A percentile compares a stretch with the other conserved stretches of the same genome.
Conservation (phyloP, 2,797 vertebrate genomes). For the Coregonus ussuriensis region DNA sequence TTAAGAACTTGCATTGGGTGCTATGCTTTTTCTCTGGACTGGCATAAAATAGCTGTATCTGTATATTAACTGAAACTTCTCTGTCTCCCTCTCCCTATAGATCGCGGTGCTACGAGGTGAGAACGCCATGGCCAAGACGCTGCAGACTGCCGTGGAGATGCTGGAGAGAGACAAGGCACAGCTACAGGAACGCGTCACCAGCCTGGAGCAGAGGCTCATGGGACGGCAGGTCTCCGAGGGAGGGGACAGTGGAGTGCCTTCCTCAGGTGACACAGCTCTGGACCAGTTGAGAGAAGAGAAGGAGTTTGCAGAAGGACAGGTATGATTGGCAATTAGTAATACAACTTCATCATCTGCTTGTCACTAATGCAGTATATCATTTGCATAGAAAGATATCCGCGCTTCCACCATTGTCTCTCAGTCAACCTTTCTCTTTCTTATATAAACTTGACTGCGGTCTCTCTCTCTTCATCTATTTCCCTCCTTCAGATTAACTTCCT, state of each 20-base stretch:
- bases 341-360: not conserved
- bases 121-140: slow-evolving; percentile 85
- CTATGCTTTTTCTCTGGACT: not conserved
- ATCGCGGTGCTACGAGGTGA: slow-evolving; percentile 87
- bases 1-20: not conserved
- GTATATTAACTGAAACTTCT: not conserved
- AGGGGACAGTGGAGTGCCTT: slow-evolving; percentile 54
- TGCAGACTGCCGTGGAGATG: slow-evolving; percentile 87
- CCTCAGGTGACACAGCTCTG: slow-evolving; percentile 80
- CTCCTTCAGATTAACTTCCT: slow-evolving; percentile 90
- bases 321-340: slow-evolving; percentile 51
- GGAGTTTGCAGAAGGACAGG: slow-evolving; percentile 90
- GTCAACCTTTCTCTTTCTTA: not conserved
- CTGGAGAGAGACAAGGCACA: slow-evolving; percentile 90
- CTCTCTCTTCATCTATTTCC: not conserved
- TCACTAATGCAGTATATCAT: not conserved
- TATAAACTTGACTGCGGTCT: not conserved
- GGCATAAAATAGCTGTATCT: not conserved
- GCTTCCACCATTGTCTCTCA: not conserved
- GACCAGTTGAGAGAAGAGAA: slow-evolving; percentile 85
- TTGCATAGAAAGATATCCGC: not conserved
- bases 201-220: slow-evolving; percentile 86
- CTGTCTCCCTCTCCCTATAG: slow-evolving; percentile 61
- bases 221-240: slow-evolving; percentile 74
- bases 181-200: slow-evolving; percentile 85